Evolutionary conservation across 2,113 vertebrate species (phyloP).

Genomic region (Stictonetta naevosa): DNA sequence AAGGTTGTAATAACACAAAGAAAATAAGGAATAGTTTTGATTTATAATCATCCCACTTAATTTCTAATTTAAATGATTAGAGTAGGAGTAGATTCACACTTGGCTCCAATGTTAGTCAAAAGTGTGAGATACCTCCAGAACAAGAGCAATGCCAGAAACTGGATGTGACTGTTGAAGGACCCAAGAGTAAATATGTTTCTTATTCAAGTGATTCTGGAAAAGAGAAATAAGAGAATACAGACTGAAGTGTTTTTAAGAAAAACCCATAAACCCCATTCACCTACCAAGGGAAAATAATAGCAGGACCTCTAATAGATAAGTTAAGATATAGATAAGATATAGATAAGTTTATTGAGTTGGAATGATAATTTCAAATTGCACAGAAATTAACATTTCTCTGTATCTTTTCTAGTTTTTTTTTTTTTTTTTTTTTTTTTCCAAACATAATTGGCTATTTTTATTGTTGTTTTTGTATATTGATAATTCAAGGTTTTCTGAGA

Average conservation of each 20-base stretch:
- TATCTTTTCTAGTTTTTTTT: background rate
- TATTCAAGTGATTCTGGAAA: background rate
- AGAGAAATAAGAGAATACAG: background rate
- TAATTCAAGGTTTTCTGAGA: background rate
- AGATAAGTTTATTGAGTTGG: background rate
- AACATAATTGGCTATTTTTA: background rate
- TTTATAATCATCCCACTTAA: background rate
- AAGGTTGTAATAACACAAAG: background rate
- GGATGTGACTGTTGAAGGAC: background rate
- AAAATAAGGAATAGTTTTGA: slow-evolving; percentile 38
- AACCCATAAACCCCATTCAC: background rate
- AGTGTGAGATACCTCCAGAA: background rate
- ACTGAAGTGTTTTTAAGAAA: background rate
- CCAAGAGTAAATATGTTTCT: background rate
- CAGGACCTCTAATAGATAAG: rapidly evolving
- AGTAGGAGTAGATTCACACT: slow-evolving; percentile 40
- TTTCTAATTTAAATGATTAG: slow-evolving; percentile 33
- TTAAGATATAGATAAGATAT: too few relatives aligned
- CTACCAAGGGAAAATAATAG: background rate
- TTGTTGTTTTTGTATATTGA: background rate
- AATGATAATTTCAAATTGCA: background rate
- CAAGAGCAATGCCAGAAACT: background rate
- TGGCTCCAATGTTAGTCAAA: background rate
- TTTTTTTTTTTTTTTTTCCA: background rate
- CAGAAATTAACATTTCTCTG: background rate